Conservation (phyloP, 2,113 vertebrate species). For the Psilopogon haemacephalus region DNA sequence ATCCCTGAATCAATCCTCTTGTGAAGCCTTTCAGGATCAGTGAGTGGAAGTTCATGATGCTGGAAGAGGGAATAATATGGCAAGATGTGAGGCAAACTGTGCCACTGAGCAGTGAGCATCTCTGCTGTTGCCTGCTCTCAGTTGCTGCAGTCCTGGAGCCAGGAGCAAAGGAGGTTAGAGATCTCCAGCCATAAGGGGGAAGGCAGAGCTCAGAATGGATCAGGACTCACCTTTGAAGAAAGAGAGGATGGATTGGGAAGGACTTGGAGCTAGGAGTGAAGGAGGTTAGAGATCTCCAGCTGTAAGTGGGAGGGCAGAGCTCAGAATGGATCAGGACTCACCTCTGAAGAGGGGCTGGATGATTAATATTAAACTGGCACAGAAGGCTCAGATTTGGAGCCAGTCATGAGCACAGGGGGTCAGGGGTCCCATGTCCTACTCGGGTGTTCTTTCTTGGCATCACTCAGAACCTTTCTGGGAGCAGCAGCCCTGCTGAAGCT, state of each 20-base stretch:
- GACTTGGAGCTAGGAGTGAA: background rate
- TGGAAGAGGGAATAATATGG: background rate
- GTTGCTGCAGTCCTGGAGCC: background rate
- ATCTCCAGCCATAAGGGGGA: background rate
- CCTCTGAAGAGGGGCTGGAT: background rate
- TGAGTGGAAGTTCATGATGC: background rate
- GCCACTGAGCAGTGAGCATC: background rate
- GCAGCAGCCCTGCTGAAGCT: background rate
- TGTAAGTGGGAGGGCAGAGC: background rate
- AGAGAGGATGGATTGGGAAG: background rate
- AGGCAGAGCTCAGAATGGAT: background rate
- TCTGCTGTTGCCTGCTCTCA: background rate
- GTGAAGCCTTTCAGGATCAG: background rate
- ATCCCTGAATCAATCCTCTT: conserved; percentile 41
- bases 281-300: background rate
- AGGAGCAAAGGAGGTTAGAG: background rate
- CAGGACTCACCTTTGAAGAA: background rate
- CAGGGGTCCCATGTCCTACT: background rate
- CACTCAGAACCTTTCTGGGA: rapidly evolving
- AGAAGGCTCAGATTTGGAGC: background rate
- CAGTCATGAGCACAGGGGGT: rapidly evolving
- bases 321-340: background rate
- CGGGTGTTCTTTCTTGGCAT: background rate
- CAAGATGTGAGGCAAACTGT: background rate
- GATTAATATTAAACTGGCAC: background rate